These are phyloP conservation scores for Alca torda DNA, from an alignment of 2,797 vertebrate species.

Conservation along the genomic window DNA sequence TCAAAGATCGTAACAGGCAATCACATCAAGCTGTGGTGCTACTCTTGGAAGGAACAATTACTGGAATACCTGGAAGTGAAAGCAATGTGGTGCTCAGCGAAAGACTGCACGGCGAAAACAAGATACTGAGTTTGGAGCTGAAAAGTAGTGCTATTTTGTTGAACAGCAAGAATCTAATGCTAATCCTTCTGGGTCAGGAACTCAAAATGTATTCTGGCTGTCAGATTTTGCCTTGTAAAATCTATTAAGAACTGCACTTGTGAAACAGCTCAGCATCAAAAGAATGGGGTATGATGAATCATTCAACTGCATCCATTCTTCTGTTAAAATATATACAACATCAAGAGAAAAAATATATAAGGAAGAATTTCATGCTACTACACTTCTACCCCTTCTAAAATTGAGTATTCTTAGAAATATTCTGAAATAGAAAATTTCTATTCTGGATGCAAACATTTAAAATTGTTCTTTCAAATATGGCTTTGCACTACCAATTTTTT, in stretches of 20 bases:
- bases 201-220: not conserved
- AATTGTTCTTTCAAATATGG: not conserved
- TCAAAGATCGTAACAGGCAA: not conserved
- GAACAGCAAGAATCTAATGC: not conserved
- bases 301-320: not conserved
- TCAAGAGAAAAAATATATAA: not conserved
- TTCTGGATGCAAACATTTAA: not conserved
- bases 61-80: constrained; percentile 13
- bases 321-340: not conserved
- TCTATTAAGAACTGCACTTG: not conserved
- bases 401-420: not conserved
- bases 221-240: not conserved
- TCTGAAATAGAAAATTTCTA: not conserved
- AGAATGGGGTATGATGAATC: not conserved
- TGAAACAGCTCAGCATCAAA: not conserved
- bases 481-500: not conserved
- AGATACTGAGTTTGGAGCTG: not conserved
- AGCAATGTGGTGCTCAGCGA: not conserved
- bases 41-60: not conserved
- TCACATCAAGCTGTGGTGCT: not conserved
- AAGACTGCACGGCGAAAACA: not conserved
- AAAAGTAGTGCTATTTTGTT: not conserved
- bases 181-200: not conserved
- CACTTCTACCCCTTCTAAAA: not conserved
- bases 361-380: not conserved